Base-by-base conservation (phyloP, 2,797 vertebrate genomes). In the Hapalemur alaotrensis region DNA sequence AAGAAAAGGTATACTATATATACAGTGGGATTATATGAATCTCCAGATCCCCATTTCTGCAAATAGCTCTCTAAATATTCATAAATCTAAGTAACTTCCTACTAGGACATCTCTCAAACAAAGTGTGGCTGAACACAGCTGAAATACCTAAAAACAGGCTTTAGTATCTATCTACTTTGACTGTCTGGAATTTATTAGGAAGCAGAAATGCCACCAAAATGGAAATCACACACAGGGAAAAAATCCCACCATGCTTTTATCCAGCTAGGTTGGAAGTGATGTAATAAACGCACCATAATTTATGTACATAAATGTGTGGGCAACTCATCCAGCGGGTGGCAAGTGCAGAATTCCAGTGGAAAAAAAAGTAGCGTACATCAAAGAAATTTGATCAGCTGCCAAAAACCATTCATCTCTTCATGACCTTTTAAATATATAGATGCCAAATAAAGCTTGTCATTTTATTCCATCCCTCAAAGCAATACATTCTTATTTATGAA, bases 141-240 rank as follows among this genome's bases (percentile, higher is more conserved):
- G 67, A 93, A 97, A 96, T 96, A 87, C 63, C 92, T 96, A 96
- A 97, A 98, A 85, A 90, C 93, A 98, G 97, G 96, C 88, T 91
- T 98, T 97, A 95, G 95, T 76, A 97, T 98, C 97, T 97, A 97
- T 43, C 43, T 43, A 43, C 89, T 95, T 96, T 97, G 95, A 95
- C 93, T 86, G 95, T 98, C 98, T 99, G 98, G 98, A 98, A 98
- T 98, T 98, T 98, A 98, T 98, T 99, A 98, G 96, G 94, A 97
- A 98, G 78, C 87, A 98, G 97, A 98, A 98, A 98, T 97, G 97
- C 97, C 98, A 99, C 98, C 98, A 98, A 98, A 98, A 98, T 98
- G 98, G 98, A 98, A 98, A 98, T 97, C 98, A 96, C 96, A 98
- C 95, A 97, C 92, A 84, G 90, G 92, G 12, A 89, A 76, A 97